Evolutionary conservation across 2,113 vertebrate genomes (phyloP), one percentile per base, ranked within the genome.

Genomic region (Gallinago undulata): DNA sequence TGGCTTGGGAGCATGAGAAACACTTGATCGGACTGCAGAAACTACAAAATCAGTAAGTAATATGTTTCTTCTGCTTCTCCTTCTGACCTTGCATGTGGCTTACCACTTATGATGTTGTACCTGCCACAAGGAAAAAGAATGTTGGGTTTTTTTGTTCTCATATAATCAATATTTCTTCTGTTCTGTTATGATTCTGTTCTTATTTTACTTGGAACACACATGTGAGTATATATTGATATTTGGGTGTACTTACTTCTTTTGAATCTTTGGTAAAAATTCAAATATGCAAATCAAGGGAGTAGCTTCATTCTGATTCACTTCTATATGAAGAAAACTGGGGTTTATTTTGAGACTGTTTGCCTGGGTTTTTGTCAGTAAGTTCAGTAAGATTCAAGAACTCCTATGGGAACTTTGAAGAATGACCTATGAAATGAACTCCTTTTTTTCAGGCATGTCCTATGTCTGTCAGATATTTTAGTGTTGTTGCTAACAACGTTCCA

Each of bases 1-100:
- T 99, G 95, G 98, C 96, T 70, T 99, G 99, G 99, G 99, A 99
- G 93, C 96, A 95, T 23, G 98, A 99, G 97, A 98, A 97, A 82
- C 69, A 97, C 80, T 91, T 84, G 8, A 87, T 98, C 55, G 98
- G 98, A 50, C 97, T 99, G 51, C 96, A 86, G 92, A 99, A 99
- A 88, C 91, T 99, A n/a, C 98, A 94, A 95, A 96, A 96, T 18
- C 97, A 98, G 99, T 99, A 97, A 95, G 78, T 84, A 63, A 10
- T 31, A 21, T 30, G 74, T 94, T 75, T 57, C 48, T 93, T 66
- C 50, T 69, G 4, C 31, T 77, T 76, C 33, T 57, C 19, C 69
- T 11, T 39, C 33, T 84, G 53, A 76, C n/a, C 23, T 87, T 84
- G 43, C n/a, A 15, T 19, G 18, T 33, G 43, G 18, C 25, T 84